phyloP scores from a whole-genome alignment of 2,797 vertebrate species.

The Lutjanus campechanus region DNA sequence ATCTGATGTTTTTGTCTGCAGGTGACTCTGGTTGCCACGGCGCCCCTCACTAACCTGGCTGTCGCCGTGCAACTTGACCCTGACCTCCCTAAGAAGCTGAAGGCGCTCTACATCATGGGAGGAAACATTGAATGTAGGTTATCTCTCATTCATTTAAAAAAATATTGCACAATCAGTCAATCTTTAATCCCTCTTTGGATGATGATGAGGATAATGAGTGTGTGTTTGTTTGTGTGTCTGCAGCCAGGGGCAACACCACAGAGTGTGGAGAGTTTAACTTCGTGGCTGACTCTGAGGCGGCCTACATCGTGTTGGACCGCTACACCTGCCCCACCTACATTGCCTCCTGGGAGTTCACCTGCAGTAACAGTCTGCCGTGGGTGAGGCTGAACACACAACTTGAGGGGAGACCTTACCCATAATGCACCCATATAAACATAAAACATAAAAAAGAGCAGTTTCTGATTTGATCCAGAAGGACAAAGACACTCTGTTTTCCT shows the following conservation, averaged over 20 bases:
- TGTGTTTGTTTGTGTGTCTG: not conserved
- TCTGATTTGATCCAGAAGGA: not conserved
- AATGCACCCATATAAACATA: no score
- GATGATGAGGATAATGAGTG: no score
- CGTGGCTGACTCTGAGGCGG: constrained; percentile 84
- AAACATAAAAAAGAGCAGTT: not conserved
- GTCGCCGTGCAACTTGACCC: constrained; percentile 83
- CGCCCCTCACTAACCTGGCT: constrained; percentile 86
- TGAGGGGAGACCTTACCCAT: not conserved
- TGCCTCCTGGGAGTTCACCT: constrained; percentile 83
- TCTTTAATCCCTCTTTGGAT: no score
- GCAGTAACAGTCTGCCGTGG: constrained; percentile 79
- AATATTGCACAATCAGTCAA: no score
- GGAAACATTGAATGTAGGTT: constrained; percentile 82
- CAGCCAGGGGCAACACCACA: constrained; percentile 84
- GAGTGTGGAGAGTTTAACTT: constrained; percentile 87
- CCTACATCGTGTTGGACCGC: constrained; percentile 82
- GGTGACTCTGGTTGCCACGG: constrained; percentile 81
- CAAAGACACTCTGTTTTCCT: not conserved
- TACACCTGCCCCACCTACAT: constrained; percentile 84
- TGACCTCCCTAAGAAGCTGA: constrained; percentile 79
- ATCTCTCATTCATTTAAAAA: not conserved
- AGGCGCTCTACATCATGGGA: constrained; percentile 84
- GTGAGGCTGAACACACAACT: not conserved
- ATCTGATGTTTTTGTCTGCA: constrained; percentile 33